A percentile compares a stretch with the other conserved stretches of the same genome.
phyloP scores from a whole-genome alignment of 2,113 vertebrate species.

The Burhinus bistriatus region DNA sequence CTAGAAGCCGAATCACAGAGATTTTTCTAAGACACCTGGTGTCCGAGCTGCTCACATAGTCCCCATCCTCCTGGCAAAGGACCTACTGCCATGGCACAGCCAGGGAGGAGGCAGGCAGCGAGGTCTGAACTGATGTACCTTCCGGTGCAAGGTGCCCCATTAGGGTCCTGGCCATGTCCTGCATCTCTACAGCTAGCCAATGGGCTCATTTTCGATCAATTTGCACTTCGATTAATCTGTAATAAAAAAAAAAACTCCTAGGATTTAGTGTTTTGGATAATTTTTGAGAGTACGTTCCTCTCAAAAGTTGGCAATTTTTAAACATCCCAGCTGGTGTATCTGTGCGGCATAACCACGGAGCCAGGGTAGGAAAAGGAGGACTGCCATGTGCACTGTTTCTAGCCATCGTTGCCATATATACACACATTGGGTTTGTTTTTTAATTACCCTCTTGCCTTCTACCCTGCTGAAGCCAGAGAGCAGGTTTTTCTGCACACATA shows the following conservation, averaged over 20 bases:
- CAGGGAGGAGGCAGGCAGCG: not conserved
- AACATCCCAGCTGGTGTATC: no score
- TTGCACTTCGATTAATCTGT: not conserved
- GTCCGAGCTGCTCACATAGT: not conserved
- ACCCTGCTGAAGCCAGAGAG: not conserved
- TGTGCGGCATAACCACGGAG: rapidly evolving
- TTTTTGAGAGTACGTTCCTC: not conserved
- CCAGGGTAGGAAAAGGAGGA: not conserved
- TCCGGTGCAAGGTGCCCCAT: not conserved
- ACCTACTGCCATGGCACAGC: not conserved
- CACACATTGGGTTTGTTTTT: not conserved
- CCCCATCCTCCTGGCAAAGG: not conserved
- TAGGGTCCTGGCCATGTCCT: not conserved
- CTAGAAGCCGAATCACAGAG: not conserved
- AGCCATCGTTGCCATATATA: rapidly evolving
- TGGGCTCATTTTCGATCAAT: not conserved
- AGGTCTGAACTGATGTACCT: not conserved
- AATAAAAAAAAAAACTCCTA: not conserved
- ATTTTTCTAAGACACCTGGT: not conserved
- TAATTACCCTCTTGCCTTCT: not conserved
- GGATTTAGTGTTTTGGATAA: not conserved
- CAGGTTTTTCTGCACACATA: not conserved
- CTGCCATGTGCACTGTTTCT: not conserved
- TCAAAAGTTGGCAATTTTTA: not conserved
- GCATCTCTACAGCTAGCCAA: not conserved